Conservation (phyloP, 2,888 invertebrate genomes). For the Melinaea marsaeus region DNA sequence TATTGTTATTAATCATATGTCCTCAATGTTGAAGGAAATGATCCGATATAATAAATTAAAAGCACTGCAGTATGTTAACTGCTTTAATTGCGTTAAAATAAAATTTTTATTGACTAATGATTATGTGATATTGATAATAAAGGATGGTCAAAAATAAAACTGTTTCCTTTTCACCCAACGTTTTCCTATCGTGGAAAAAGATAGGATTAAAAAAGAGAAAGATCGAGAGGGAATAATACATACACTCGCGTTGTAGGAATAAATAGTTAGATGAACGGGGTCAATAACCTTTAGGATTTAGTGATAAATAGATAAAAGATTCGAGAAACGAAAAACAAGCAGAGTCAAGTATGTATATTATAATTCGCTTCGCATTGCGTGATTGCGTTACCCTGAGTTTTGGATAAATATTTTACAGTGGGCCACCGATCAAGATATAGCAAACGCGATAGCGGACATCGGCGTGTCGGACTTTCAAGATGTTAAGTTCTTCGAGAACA, state of each 20-base stretch:
- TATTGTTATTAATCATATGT: conserved; percentile 17
- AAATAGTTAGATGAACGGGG: neutral
- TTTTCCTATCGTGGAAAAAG: conserved; percentile 40
- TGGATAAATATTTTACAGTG: conserved; percentile 83
- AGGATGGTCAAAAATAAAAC: conserved; percentile 62
- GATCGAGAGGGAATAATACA: too few relatives aligned
- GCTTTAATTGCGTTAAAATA: conserved; percentile 43
- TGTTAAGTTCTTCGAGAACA: conserved; percentile 99
- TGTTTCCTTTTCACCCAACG: conserved; percentile 73
- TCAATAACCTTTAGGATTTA: neutral
- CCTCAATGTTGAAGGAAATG: conserved; percentile 10
- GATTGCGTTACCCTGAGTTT: conserved; percentile 49
- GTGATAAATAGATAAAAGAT: conserved; percentile 1
- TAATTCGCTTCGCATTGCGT: conserved; percentile 37
- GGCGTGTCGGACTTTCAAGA: conserved; percentile 97
- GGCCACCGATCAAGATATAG: conserved; percentile 98
- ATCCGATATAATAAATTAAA: conserved; percentile 34
- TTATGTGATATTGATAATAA: conserved; percentile 67
- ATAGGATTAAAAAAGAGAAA: conserved; percentile 15
- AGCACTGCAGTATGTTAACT: conserved; percentile 50
- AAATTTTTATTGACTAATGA: conserved; percentile 38
- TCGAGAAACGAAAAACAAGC: conserved; percentile 17
- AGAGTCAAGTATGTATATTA: conserved; percentile 37
- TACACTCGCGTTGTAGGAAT: too few relatives aligned
- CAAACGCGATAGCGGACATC: conserved; percentile 90